Percentiles rank a stretch among this genome's conserved stretches.
Evolutionary conservation across 2,113 vertebrate genomes (phyloP).

Genomic region (Amphiprion percula): DNA sequence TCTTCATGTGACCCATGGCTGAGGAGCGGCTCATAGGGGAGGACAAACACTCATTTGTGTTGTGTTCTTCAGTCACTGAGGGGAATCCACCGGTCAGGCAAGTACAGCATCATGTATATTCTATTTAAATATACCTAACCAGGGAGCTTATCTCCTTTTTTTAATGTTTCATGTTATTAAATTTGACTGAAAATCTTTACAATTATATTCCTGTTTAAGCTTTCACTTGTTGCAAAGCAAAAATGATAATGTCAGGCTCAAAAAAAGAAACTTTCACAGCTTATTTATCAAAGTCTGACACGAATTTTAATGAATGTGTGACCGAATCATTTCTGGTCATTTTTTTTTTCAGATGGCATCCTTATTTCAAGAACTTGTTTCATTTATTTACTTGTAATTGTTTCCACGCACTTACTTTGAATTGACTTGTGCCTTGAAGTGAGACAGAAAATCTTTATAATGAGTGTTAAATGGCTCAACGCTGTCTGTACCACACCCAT

Average conservation of each 20-base stretch:
- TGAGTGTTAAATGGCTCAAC: neutral
- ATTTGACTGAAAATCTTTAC: neutral
- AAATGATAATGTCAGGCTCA: neutral
- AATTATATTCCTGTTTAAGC: neutral
- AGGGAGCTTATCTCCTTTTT: neutral
- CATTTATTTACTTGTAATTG: neutral
- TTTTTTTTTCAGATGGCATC: no score
- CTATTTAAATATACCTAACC: neutral
- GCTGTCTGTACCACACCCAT: slow-evolving; percentile 25
- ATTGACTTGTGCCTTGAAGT: neutral
- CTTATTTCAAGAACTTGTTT: neutral
- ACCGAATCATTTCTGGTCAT: no score
- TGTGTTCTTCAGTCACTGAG: slow-evolving; percentile 57
- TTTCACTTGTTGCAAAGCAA: neutral
- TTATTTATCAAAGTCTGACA: no score
- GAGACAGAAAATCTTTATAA: neutral
- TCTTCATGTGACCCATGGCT: slow-evolving; percentile 86
- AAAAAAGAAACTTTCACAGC: no score
- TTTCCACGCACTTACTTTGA: neutral
- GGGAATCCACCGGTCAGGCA: slow-evolving; percentile 64
- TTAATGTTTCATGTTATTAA: neutral
- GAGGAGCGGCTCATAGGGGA: slow-evolving; percentile 63
- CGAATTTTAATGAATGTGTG: no score
- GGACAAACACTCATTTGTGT: slow-evolving; percentile 80
- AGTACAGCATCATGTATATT: slow-evolving; percentile 51